Evolutionary conservation across 2,888 invertebrate species (phyloP).

Genomic region (Amblyteles armatorius): DNA sequence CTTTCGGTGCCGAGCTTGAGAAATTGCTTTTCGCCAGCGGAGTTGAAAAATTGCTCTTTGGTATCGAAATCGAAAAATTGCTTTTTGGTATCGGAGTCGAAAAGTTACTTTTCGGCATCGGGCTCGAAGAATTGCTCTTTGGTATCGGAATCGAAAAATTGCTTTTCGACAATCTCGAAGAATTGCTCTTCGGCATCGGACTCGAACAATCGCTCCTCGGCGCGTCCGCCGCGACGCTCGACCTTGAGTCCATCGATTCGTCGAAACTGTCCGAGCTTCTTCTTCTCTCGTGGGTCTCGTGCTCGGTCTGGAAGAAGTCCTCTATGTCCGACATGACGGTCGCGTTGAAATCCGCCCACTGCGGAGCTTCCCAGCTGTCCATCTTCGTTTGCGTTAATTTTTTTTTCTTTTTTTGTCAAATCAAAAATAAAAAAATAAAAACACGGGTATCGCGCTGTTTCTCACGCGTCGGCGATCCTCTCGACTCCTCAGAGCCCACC

Average conservation of each 20-base stretch:
- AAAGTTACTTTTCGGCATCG: background rate
- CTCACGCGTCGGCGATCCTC: background rate
- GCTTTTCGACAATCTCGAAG: background rate
- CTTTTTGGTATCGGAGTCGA: background rate
- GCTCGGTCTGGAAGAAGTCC: conserved; percentile 64
- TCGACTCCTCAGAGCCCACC: conserved; percentile 4
- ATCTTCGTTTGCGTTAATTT: conserved; percentile 16
- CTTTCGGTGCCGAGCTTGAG: background rate
- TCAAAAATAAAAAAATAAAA: background rate
- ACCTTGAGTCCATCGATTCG: background rate
- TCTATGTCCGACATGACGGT: conserved; percentile 51
- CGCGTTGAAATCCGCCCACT: conserved; percentile 68
- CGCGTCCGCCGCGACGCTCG: background rate
- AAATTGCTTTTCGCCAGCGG: background rate
- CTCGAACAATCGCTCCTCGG: conserved; percentile 1
- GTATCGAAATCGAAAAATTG: background rate
- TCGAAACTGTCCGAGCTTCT: conserved; percentile 20
- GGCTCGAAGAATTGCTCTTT: background rate
- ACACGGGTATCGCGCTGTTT: background rate
- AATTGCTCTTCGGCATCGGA: background rate
- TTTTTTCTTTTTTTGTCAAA: background rate
- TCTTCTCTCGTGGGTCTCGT: background rate
- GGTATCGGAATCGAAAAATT: background rate
- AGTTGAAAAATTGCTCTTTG: background rate
- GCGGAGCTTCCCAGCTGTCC: conserved; percentile 65